phyloP scores from a whole-genome alignment of 2,113 vertebrate species.

The Pionites leucogaster region DNA sequence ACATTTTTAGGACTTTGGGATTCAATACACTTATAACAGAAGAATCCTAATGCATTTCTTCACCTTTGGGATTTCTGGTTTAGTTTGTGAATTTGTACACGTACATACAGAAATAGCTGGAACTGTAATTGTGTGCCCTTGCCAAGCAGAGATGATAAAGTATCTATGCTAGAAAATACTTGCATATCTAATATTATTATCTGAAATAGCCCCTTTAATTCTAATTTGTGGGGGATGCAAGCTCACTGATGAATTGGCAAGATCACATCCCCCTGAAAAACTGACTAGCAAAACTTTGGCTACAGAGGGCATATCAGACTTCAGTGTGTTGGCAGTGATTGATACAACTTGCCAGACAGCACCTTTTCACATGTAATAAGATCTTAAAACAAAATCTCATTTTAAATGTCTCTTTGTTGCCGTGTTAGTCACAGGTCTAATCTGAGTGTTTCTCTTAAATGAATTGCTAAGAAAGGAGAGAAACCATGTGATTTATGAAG shows the following conservation, averaged over 20 bases:
- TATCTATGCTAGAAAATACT: not conserved
- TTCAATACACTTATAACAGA: not conserved
- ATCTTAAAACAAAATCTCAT: not conserved
- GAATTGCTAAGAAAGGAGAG: not conserved
- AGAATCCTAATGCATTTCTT: not conserved
- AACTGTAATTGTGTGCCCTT: not conserved
- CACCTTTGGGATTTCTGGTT: not conserved
- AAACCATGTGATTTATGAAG: not conserved
- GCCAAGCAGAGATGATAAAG: not conserved
- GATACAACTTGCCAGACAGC: not conserved
- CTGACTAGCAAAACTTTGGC: not conserved
- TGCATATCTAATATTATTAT: not conserved
- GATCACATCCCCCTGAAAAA: not conserved
- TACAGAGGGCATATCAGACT: not conserved
- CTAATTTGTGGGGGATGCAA: not conserved
- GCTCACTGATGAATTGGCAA: not conserved
- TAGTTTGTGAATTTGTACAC: not conserved
- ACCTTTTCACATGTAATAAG: accelerated
- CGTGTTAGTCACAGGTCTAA: not conserved
- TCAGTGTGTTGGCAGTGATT: not conserved
- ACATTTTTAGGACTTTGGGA: not conserved
- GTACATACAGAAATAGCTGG: not conserved
- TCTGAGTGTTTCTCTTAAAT: not conserved
- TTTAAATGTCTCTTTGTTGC: not conserved
- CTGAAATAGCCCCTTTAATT: not conserved